Percentiles rank a stretch among this genome's conserved stretches.
These are phyloP conservation scores for Aspidiotus destructor DNA, from an alignment of 2,888 invertebrate genomes.

Conservation along the genomic window DNA sequence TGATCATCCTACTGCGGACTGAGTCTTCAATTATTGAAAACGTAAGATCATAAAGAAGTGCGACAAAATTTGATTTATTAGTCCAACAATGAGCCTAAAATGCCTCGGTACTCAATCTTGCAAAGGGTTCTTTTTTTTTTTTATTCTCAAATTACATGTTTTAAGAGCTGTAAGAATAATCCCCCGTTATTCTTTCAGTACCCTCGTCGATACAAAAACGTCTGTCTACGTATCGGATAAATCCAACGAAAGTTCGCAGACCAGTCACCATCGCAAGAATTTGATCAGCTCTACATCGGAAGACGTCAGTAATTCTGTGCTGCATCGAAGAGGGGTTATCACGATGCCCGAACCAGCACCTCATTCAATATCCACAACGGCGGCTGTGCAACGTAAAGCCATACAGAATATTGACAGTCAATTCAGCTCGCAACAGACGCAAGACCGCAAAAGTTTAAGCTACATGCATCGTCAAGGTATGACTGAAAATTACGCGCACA, in stretches of 20 bases:
- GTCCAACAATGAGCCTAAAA: too few species aligned
- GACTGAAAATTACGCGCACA: constrained; percentile 26
- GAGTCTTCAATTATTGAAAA: too few species aligned
- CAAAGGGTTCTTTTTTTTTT: too few species aligned
- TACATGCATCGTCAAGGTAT: constrained; percentile 59
- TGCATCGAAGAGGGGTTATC: constrained; percentile 63
- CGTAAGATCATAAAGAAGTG: too few species aligned
- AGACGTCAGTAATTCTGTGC: constrained; percentile 64
- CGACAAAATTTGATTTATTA: too few species aligned
- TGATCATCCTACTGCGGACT: too few species aligned
- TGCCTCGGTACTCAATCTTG: too few species aligned
- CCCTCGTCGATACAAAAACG: constrained; percentile 7
- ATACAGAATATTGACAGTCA: constrained; percentile 66
- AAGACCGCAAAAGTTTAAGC: constrained; percentile 66
- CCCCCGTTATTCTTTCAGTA: not conserved
- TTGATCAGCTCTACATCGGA: constrained; percentile 59
- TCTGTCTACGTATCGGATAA: not conserved
- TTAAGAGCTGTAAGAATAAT: too few species aligned
- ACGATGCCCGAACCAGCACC: constrained; percentile 55
- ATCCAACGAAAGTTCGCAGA: not conserved
- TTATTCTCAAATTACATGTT: too few species aligned
- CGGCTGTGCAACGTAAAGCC: constrained; percentile 64
- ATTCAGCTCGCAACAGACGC: constrained; percentile 55
- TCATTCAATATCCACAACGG: constrained; percentile 59
- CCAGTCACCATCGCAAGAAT: constrained; percentile 58